A percentile compares a stretch with the other conserved stretches of the same genome.
Evolutionary conservation across 2,797 vertebrate genomes (phyloP).

Genomic region (Amniataba percoides): DNA sequence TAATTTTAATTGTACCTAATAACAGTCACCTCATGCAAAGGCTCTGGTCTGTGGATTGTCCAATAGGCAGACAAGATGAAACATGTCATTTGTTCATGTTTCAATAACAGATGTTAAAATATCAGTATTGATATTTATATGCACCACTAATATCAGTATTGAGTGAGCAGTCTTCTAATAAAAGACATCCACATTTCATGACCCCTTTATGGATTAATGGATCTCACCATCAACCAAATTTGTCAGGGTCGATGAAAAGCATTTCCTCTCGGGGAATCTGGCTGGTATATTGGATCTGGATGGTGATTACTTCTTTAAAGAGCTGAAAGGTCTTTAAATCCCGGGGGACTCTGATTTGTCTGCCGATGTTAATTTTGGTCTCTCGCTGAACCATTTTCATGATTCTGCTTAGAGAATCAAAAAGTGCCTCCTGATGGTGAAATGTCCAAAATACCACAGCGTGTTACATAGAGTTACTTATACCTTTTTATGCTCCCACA

Average conservation of each 20-base stretch:
- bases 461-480: neutral
- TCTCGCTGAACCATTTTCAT: neutral
- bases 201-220: conserved; percentile 36
- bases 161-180: neutral
- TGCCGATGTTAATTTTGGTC: conserved; percentile 7
- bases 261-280: conserved; percentile 44
- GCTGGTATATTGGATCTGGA: conserved; percentile 21
- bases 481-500: neutral
- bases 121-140: neutral
- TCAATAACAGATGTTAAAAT: neutral
- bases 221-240: conserved; percentile 23
- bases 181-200: neutral
- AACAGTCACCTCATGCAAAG: neutral
- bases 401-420: neutral
- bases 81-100: neutral
- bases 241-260: conserved; percentile 53
- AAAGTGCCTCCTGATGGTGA: neutral
- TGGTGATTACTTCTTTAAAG: conserved; percentile 47
- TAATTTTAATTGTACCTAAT: neutral
- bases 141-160: neutral
- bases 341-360: conserved; percentile 17
- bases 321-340: conserved; percentile 44
- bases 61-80: neutral
- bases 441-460: neutral
- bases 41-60: too few relatives aligned